A percentile compares a stretch with the other conserved stretches of the same genome.
phyloP scores from a whole-genome alignment of 2,888 invertebrate genomes.

The Magallana nippona region DNA sequence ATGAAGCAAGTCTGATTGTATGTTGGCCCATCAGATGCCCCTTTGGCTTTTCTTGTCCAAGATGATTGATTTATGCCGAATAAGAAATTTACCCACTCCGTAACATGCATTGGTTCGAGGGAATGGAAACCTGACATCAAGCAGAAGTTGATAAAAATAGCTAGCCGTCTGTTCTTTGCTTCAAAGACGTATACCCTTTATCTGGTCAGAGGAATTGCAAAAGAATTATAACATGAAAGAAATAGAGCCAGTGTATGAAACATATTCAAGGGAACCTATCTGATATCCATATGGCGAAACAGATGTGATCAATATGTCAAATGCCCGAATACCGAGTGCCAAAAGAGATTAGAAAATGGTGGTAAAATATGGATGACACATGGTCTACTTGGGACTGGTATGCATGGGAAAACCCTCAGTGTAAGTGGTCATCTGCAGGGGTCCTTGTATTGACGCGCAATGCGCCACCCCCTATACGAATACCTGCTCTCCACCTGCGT shows the following conservation, averaged over 20 bases:
- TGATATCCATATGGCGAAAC: constrained; percentile 28
- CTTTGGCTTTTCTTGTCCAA: constrained; percentile 9
- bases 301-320: constrained; percentile 35
- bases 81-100: constrained; percentile 11
- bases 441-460: neutral
- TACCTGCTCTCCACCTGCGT: constrained; percentile 20
- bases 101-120: neutral
- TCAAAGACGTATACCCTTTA: constrained; percentile 16
- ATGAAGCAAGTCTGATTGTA: constrained; percentile 6
- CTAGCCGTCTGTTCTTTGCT: constrained; percentile 16
- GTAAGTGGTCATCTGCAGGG: constrained; percentile 23
- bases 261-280: constrained; percentile 11
- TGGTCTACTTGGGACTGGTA: constrained; percentile 27
- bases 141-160: constrained; percentile 28
- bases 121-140: constrained; percentile 16
- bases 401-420: constrained; percentile 4
- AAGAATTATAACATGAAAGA: constrained; percentile 32
- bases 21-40: constrained; percentile 10
- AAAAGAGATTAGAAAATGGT: constrained; percentile 35
- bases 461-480: neutral
- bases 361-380: constrained; percentile 32
- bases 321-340: constrained; percentile 32
- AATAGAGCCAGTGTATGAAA: neutral
- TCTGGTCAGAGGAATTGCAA: constrained; percentile 21
- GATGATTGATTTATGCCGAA: constrained; percentile 29